A percentile compares a stretch with the other conserved stretches of the same genome.
Evolutionary conservation across 2,888 invertebrate species (phyloP).

Genomic region (Aphrophora alni): DNA sequence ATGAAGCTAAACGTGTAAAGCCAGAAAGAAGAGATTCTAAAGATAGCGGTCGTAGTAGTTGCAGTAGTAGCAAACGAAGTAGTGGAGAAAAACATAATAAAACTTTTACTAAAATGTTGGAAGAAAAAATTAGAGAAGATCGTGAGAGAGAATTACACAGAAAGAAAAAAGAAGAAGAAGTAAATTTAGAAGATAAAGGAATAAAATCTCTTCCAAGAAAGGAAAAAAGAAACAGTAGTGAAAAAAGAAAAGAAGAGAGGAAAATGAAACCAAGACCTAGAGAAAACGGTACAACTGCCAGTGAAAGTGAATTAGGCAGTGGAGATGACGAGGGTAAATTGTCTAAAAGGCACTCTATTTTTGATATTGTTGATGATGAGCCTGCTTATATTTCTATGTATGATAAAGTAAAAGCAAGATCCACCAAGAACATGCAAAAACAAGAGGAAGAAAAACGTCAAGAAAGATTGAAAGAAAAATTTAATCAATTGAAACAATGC

Average conservation of each 20-base stretch:
- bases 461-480: slow-evolving; percentile 88
- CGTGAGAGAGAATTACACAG: slow-evolving; percentile 59
- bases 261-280: slow-evolving; percentile 60
- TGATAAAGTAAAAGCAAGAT: slow-evolving; percentile 93
- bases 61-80: slow-evolving; percentile 50
- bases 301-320: slow-evolving; percentile 53
- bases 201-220: slow-evolving; percentile 37
- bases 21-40: slow-evolving; percentile 72
- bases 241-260: slow-evolving; percentile 53
- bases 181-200: slow-evolving; percentile 7
- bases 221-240: slow-evolving; percentile 52
- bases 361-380: slow-evolving; percentile 87
- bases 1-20: slow-evolving; percentile 66
- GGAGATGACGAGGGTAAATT: slow-evolving; percentile 54
- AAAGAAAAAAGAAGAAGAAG: slow-evolving; percentile 48
- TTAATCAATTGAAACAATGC: slow-evolving; percentile 85
- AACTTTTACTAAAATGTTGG: slow-evolving; percentile 64
- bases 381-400: slow-evolving; percentile 97
- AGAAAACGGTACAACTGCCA: slow-evolving; percentile 58
- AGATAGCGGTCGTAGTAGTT: slow-evolving; percentile 60
- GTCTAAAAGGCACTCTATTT: slow-evolving; percentile 84
- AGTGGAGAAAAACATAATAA: slow-evolving; percentile 59
- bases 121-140: slow-evolving; percentile 67
- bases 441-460: slow-evolving; percentile 87
- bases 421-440: slow-evolving; percentile 92